Evolutionary conservation across 2,797 vertebrate species (phyloP), one percentile per base, ranked within the genome.

Genomic region (Squalus acanthias): DNA sequence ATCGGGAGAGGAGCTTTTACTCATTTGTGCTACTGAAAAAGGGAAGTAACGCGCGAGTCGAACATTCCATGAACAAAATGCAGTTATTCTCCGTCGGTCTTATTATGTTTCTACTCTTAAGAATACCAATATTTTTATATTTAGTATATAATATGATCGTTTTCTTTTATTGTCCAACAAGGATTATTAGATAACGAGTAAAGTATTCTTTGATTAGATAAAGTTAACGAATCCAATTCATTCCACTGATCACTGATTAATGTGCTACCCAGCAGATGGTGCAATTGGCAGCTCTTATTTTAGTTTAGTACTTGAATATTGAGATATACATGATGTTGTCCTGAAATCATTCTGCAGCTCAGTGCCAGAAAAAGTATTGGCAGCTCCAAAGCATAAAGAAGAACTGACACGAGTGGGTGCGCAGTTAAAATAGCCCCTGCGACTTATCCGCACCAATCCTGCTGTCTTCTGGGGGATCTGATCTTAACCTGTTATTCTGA

Each of bases 301-400:
- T 95, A 74, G 29, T 33, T 53, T 53, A 74, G 50, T 53, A 17
- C 50, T 76, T 76, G 92, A 95, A n/a, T 95, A 29, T 46, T 95
- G 93, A 26, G 26, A 33, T n/a, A 6, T 67, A 92, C 89, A 67
- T 91, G 60, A 67, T 50, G 22, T n/a, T 94, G 65, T 6, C n/a
- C 39, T 95, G 67, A 53, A 95, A 72, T 72, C 39, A 60, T 60
- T 67, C 91, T 93, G 91, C n/a, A 93, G 60, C n/a, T 67, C 89
- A 93, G 1, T 91, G n/a, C 17, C 10, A 39, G n/a, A 93, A 93
- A 65, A 46, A 10, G 33, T 39, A 67, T 13, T 69, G n/a, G 7
- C n/a, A 46, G 63, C 20, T 69, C 20, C 91, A 93, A 46, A 39
- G 65, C n/a, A 46, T 69, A 69, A 46, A 69, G 63, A 63, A 93